Evolutionary conservation across 2,113 vertebrate species (phyloP).

Genomic region (Motacilla alba): DNA sequence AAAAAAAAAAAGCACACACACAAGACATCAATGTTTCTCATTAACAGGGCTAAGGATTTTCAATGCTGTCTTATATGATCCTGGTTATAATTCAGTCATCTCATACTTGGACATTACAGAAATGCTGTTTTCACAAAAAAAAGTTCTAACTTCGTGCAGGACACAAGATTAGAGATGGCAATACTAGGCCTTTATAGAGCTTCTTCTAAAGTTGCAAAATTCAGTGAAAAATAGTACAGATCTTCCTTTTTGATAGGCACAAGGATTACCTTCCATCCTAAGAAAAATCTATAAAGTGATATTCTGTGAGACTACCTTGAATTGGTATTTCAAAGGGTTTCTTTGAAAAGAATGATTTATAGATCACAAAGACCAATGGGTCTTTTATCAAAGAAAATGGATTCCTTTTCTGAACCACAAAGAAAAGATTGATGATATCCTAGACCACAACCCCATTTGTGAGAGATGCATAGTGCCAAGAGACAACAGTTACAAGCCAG

Average conservation of each 20-base stretch:
- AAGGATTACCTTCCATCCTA: conserved; percentile 45
- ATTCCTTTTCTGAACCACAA: conserved; percentile 69
- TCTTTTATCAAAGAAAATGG: conserved; percentile 74
- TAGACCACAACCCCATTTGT: conserved; percentile 51
- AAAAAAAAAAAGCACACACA: background rate
- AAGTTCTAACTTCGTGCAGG: background rate
- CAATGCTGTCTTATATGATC: background rate
- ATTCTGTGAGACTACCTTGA: conserved; percentile 62
- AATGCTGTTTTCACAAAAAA: conserved; percentile 15
- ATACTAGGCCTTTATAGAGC: background rate
- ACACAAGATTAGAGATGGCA: background rate
- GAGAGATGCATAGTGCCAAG: conserved; percentile 36
- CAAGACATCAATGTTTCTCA: background rate
- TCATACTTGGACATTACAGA: background rate
- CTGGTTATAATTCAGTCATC: background rate
- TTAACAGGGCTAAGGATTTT: background rate
- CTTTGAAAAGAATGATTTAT: conserved; percentile 76
- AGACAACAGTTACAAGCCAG: conserved; percentile 34
- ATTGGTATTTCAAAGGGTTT: conserved; percentile 71
- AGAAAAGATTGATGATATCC: conserved; percentile 72
- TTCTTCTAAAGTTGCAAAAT: conserved; percentile 11
- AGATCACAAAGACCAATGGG: conserved; percentile 70
- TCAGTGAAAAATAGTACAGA: conserved; percentile 33
- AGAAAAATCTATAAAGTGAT: conserved; percentile 59
- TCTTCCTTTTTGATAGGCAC: conserved; percentile 53